Conservation (phyloP, 2,113 vertebrate genomes). For the Chaetura pelagica region DNA sequence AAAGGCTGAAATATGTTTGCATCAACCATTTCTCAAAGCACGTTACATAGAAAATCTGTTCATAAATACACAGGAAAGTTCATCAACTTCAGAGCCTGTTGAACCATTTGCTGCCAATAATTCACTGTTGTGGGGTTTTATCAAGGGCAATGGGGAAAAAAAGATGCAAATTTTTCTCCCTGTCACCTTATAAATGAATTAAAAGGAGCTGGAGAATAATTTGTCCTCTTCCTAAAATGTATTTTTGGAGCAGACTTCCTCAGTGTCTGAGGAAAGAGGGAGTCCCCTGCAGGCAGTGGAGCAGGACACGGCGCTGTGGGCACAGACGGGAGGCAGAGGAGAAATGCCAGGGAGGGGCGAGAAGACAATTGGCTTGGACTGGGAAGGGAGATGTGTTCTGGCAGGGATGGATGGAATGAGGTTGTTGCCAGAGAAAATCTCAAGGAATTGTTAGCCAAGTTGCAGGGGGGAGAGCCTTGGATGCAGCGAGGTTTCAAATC, state of each 20-base stretch:
- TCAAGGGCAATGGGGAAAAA: not conserved
- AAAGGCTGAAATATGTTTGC: constrained; percentile 1
- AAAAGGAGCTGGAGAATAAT: not conserved
- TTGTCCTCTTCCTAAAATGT: not conserved
- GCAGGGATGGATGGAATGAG: constrained; percentile 59
- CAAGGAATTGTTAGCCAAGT: constrained; percentile 20
- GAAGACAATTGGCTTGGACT: constrained; percentile 26
- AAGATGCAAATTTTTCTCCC: not conserved
- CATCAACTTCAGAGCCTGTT: not conserved
- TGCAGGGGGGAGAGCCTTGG: not conserved
- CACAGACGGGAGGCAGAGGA: not conserved
- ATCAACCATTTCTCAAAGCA: not conserved
- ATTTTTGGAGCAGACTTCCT: not conserved
- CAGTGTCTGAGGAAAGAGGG: not conserved
- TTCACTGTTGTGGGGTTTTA: not conserved
- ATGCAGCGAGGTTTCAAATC: not conserved
- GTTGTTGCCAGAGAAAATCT: constrained; percentile 41
- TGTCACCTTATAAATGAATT: not conserved
- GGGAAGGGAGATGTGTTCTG: constrained; percentile 44
- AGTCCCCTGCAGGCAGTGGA: not conserved
- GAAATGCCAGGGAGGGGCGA: not conserved
- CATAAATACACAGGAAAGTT: not conserved
- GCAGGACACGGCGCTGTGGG: not conserved
- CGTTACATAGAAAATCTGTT: not conserved
- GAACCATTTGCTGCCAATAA: constrained; percentile 1